Evolutionary conservation across 2,797 vertebrate genomes (phyloP).

Genomic region (Acrossocheilus wenchowensis): DNA sequence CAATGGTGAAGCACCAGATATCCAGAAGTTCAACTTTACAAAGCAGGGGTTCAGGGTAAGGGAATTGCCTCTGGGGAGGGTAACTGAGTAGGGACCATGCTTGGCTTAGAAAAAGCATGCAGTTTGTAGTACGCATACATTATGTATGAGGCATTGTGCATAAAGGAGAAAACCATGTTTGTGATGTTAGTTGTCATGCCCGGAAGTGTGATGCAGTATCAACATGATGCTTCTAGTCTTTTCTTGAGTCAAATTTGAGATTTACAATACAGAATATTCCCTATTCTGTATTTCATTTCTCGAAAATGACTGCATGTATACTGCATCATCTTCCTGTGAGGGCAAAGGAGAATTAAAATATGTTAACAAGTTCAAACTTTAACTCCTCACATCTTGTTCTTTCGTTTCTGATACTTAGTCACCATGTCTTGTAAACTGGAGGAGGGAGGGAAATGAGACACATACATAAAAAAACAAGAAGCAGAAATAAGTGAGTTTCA

Average conservation of each 20-base stretch:
- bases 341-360: constrained; percentile 41
- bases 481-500: constrained; percentile 56
- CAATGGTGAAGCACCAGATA: constrained; percentile 9
- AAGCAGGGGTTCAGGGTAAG: constrained; percentile 21
- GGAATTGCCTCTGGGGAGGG: constrained; percentile 30
- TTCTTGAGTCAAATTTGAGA: neutral
- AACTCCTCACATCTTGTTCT: constrained; percentile 92
- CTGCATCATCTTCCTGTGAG: constrained; percentile 72
- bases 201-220: constrained; percentile 74
- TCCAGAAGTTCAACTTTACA: neutral
- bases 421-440: constrained; percentile 98
- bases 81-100: constrained; percentile 62
- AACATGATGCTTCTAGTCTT: neutral
- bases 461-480: constrained; percentile 51
- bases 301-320: constrained; percentile 59
- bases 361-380: constrained; percentile 47
- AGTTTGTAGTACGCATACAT: constrained; percentile 66
- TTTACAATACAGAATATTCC: constrained; percentile 10
- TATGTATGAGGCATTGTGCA: constrained; percentile 71
- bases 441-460: constrained; percentile 60
- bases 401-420: constrained; percentile 98
- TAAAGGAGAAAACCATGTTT: constrained; percentile 51
- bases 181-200: constrained; percentile 59
- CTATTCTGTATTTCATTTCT: neutral
- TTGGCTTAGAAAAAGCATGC: constrained; percentile 54